Base-by-base conservation (phyloP, 2,113 vertebrate species). In the Podarcis raffonei region DNA sequence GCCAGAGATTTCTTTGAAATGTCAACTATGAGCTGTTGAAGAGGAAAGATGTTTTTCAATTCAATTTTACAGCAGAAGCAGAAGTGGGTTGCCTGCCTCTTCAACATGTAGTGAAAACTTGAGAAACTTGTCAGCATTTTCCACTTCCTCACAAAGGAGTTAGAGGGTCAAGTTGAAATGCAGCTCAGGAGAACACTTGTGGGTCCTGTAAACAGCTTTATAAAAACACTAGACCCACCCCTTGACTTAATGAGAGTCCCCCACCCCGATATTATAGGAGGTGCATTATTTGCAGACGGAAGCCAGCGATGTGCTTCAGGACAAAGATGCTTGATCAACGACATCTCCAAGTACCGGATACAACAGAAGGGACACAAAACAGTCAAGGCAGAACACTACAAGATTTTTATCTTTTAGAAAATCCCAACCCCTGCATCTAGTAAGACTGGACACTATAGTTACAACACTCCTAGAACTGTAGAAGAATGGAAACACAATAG, bases 351-450 rank as follows among this genome's bases (percentile, higher is more conserved):
- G 89, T 93, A 94, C 84, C 8, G 90, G 88, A 78, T 93, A 95
- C 93, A 95, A 93, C 94, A 91, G 93, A 96, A 96, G 93, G 92
- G 84, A 97, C 94, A 96, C 88, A 89, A 87, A 86, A 97, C 84
- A 97, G 92, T 94, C 91, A 96, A 96, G 94, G 96, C 92, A 95
- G 94, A 96, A 96, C 93, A 95, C 94, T 95, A 95, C 94, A 89
- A 62, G 93, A 79, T 92, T 88, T 53, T 89, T 83, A 86, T 89
- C 78, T 80, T 92, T 91, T 92, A 91, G 93, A 94, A 94, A 95
- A 96, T 95, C 92, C 94, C 84, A 96, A 72, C 95, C 94, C 81
- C 93, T 95, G 93, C 95, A 96, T 95, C 94, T 96, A 97, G n/a
- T 92, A 95, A 96, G 92, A 95, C 93, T 96, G 95, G 94, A 95